Evolutionary conservation across 2,888 invertebrate genomes (phyloP).

Genomic region (Smittia aterrima): DNA sequence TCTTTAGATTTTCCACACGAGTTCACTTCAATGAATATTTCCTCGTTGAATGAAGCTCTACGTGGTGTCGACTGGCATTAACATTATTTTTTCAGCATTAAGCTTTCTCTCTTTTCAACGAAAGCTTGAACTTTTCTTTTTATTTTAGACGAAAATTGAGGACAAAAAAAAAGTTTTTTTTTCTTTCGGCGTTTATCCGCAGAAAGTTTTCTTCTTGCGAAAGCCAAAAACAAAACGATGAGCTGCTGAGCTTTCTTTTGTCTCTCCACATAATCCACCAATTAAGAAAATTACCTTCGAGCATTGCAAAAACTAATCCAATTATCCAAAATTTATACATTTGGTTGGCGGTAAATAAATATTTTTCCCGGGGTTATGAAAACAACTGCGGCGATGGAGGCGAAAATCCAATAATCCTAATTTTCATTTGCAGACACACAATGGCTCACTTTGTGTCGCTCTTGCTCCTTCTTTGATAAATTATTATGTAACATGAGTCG

Average conservation of each 20-base stretch:
- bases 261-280: not conserved
- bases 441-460: not conserved
- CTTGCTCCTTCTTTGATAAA: not conserved
- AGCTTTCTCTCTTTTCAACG: too few species aligned
- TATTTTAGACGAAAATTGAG: not conserved
- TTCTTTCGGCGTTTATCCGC: not conserved
- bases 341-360: not conserved
- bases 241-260: not conserved
- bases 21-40: constrained; percentile 3
- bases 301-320: constrained; percentile 38
- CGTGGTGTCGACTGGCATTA: not conserved
- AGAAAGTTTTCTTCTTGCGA: not conserved
- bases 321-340: constrained; percentile 40
- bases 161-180: not conserved
- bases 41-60: not conserved
- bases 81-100: not conserved
- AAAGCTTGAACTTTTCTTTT: not conserved
- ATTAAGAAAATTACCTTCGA: constrained; percentile 32
- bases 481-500: constrained; percentile 20
- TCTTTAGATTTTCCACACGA: not conserved
- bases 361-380: not conserved
- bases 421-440: not conserved
- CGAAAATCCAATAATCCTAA: constrained; percentile 22
- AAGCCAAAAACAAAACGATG: too few species aligned
- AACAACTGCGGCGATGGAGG: not conserved